Base-by-base conservation (phyloP, 2,797 vertebrate species). In the Propithecus perrieri region DNA sequence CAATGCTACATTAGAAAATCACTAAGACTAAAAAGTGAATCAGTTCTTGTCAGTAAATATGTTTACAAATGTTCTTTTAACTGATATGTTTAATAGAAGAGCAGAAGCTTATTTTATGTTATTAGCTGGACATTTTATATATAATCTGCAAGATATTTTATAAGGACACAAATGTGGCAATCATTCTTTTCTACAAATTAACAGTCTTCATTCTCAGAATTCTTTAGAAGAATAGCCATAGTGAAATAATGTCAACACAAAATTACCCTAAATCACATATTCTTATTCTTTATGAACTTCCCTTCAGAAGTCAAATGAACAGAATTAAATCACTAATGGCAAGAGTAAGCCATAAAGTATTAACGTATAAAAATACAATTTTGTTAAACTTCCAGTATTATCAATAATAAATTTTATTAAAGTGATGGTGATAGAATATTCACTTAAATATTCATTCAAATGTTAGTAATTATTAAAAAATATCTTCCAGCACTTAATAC, bases 71-170 rank as follows among this genome's bases (percentile, higher is more conserved):
- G 26, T 50, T 92, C 53, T 57, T 57, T 85, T 92, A 79, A 50
- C 57, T 81, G 24, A 61, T 30, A 87, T 59, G 28, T 86, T 91
- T 75, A 76, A 94, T 20, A 86, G 13, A 89, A 57, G 18, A 78
- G 13, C 7, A 65, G 12, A 91, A 85, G 22, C 46, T 81, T 50
- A 55, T 4, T 53, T 53, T 53, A 65, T 30, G 24, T 38, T 72
- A 80, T 38, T 76, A 67, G 57, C 18, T 76, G 76, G 89, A 94
- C 28, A 80, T 76, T 89, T 93, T 72, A 87, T 87, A 87, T 89
- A 95, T 87, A 78, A 80, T 80, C 33, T 78, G 4, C 5, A 84
- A 86, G 53, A 38, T 81, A 75, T 50, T 90, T 91, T 72, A 79
- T 10, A 95, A 71, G 38, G 50, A 85, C 22, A 48, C 79, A 87